Evolutionary conservation across 2,888 invertebrate genomes (phyloP).

Genomic region (Lamproptera curius): DNA sequence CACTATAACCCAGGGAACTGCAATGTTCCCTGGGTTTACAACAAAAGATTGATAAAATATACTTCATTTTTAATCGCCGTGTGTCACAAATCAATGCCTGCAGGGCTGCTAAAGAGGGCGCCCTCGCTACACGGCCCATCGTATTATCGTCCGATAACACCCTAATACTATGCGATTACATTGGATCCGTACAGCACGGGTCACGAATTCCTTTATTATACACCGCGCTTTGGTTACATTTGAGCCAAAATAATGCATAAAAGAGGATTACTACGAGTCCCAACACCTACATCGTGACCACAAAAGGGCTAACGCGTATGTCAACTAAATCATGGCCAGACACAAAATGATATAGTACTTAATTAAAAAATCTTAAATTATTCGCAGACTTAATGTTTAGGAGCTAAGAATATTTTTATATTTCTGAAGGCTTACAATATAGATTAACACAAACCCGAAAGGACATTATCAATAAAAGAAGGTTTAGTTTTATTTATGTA

Average conservation of each 20-base stretch:
- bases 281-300: slow-evolving; percentile 14
- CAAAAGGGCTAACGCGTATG: slow-evolving; percentile 5
- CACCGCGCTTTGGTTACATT: slow-evolving; percentile 50
- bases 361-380: no score
- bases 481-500: no score
- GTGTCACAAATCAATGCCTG: slow-evolving; percentile 35
- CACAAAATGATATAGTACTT: no score
- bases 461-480: no score
- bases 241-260: slow-evolving; percentile 31
- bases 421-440: no score
- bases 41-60: no score
- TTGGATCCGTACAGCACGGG: slow-evolving; percentile 43
- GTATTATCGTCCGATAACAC: slow-evolving; percentile 64
- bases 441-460: no score
- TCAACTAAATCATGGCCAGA: not conserved
- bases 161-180: slow-evolving; percentile 68
- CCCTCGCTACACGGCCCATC: slow-evolving; percentile 37
- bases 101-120: slow-evolving; percentile 22
- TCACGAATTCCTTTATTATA: slow-evolving; percentile 57
- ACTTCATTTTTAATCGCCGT: slow-evolving; percentile 29
- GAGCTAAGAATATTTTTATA: no score
- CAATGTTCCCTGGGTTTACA: no score
- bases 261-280: slow-evolving; percentile 19
- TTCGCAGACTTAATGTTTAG: no score
- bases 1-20: no score